Base-by-base conservation (phyloP, 2,888 invertebrate genomes). In the Schizotus pectinicornis region DNA sequence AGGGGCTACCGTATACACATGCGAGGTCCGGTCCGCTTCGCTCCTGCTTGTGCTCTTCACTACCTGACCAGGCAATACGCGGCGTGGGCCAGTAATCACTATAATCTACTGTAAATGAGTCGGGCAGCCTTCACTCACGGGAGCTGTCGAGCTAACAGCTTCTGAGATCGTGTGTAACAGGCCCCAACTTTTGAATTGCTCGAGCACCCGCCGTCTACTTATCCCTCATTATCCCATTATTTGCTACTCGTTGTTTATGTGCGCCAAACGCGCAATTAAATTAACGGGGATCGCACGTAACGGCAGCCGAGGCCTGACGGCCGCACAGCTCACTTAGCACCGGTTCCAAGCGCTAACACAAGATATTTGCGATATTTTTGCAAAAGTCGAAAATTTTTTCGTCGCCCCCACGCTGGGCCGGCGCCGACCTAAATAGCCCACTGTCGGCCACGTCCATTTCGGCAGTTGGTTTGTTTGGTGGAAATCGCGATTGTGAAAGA, bases 41-140 rank as follows among this genome's bases (percentile, higher is more conserved):
- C 41, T 32, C 36, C 38, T 9, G 30, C 33, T 33, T n/a, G n/a
- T n/a, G n/a, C n/a, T n/a, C n/a, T n/a, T 51, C 45, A 51, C 62
- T 65, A 62, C 61, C 63, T 64, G 64, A 62, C 49, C 50, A 48
- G 63, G 59, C 58, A 62, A 61, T 64, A 61, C 62, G 64, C 68
- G 70, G 74, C 72, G 74, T 73, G 71, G 74, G 73, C 68, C 70
- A 62, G 69, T 74, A 74, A 74, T 74, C 73, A 74, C 74, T 74
- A 74, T 74, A 74, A 74, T 74, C 73, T 72, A 65, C 72, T 64
- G 69, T 71, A 73, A 74, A 74, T 73, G 73, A 73, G 72, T 71
- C 69, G 69, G 69, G 64, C 62, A 61, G 62, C 65, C 71, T 71
- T 73, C 71, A 72, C 69, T 74, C 72, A 73, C 69, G 69, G 67